Percentiles rank a stretch among this genome's conserved stretches.
phyloP scores from a whole-genome alignment of 2,797 vertebrate species.

The Propithecus perrieri region DNA sequence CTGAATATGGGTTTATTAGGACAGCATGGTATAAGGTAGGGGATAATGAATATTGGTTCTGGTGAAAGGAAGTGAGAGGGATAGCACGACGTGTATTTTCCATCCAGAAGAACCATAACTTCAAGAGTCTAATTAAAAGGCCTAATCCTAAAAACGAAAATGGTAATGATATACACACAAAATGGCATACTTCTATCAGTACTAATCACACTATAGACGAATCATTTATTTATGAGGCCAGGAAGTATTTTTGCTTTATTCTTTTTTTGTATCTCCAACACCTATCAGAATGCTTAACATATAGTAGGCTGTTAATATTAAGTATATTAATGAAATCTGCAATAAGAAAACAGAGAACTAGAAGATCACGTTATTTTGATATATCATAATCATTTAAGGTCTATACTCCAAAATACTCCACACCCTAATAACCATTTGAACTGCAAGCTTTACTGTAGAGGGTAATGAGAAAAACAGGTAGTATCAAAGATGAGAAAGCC shows the following conservation, averaged over 20 bases:
- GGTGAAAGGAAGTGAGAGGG: background rate
- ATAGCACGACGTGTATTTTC: background rate
- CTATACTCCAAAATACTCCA: conserved; percentile 14
- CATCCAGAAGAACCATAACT: background rate
- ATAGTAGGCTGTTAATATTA: background rate
- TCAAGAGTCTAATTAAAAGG: background rate
- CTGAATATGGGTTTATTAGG: background rate
- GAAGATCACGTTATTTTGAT: conserved; percentile 22
- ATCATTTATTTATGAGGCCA: conserved; percentile 7
- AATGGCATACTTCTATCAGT: background rate
- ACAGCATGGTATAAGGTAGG: background rate
- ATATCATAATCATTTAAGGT: background rate
- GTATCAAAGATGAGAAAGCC: background rate
- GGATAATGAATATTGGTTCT: background rate
- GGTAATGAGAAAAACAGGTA: background rate
- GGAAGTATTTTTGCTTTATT: conserved; percentile 7
- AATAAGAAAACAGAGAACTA: conserved; percentile 23
- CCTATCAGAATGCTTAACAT: background rate
- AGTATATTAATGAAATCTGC: conserved; percentile 14
- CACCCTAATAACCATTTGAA: background rate
- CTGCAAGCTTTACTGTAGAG: background rate
- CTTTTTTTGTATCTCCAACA: background rate
- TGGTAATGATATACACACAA: background rate
- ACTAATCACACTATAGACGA: background rate
- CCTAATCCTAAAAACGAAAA: background rate